Percentiles rank a stretch among this genome's conserved stretches.
These are phyloP conservation scores for Lasiurus cinereus DNA, from an alignment of 2,113 vertebrate species.

Conservation along the genomic window DNA sequence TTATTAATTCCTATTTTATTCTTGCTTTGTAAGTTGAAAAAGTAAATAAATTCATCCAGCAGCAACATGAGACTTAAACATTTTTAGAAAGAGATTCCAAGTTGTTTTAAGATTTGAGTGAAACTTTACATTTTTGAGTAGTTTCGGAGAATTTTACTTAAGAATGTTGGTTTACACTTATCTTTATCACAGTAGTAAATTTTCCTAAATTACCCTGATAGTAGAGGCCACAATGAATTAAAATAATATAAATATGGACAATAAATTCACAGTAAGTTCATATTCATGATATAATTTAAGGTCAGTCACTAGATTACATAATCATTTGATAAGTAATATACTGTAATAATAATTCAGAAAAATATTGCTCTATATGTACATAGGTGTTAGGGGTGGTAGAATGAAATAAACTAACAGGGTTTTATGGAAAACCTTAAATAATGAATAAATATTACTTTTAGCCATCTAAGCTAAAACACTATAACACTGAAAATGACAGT, in stretches of 20 bases:
- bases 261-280: not conserved
- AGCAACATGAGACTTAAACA: not conserved
- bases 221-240: not conserved
- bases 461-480: not conserved
- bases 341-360: not conserved
- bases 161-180: not conserved
- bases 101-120: not conserved
- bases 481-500: not conserved
- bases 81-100: not conserved
- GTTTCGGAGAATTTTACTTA: not conserved
- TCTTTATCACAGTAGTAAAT: not conserved
- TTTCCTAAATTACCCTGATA: not conserved
- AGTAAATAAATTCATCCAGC: not conserved
- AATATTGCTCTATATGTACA: not conserved
- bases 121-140: not conserved
- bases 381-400: not conserved
- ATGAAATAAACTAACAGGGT: not conserved
- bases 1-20: not conserved
- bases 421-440: conserved; percentile 24
- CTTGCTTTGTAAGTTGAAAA: conserved; percentile 7
- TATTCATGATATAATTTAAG: not conserved
- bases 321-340: not conserved
- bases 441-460: conserved; percentile 27
- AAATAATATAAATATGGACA: not conserved
- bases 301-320: not conserved